Evolutionary conservation across 2,888 invertebrate genomes (phyloP), one percentile per base, ranked within the genome.

Genomic region (Syrphus vitripennis): DNA sequence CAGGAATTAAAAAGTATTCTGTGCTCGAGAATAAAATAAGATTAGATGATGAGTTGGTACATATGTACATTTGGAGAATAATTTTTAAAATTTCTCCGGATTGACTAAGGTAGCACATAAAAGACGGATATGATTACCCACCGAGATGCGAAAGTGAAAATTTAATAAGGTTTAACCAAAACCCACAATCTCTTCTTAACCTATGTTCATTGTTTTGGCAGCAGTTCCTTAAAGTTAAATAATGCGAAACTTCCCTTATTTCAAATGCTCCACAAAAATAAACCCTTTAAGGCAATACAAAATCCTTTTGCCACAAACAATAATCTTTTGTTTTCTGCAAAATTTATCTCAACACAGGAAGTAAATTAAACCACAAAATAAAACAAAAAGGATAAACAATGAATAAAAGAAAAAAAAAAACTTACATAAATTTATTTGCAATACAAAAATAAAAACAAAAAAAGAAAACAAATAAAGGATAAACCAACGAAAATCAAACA

Each of bases 321-420:
- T 16, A 19, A n/a, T 42, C n/a, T 63, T 29, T 24, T 45, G 40
- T 48, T 48, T 40, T 14, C 6, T 19, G 4, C 45, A 21, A 10
- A 34, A 21, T 21, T 21, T 14, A 59, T 10, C 21, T 24, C 34
- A 24, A 26, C 29, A 4, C 7, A 40, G 29, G 34, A 67, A 63
- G 48, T 57, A 59, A 40, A 59, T 29, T 55, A 63, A 75, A 19
- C 21, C 59, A 21, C 26, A 79, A 61, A 74, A 74, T 42, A 69
- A 79, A 69, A 80, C 31, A 37, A 67, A n/a, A 72, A 40, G 24
- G 29, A 48, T 59, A 37, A 40, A 19, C 10, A 16, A 3, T 16
- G 26, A 72, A 42, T 10, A 63, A 48, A 59, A 59, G 6, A 21
- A 16, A 59, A 21, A 34, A n/a, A 42, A 12, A 14, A 21, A 75